These are phyloP conservation scores for Parthenolecanium corni DNA, from an alignment of 2,888 invertebrate species.

Conservation along the genomic window DNA sequence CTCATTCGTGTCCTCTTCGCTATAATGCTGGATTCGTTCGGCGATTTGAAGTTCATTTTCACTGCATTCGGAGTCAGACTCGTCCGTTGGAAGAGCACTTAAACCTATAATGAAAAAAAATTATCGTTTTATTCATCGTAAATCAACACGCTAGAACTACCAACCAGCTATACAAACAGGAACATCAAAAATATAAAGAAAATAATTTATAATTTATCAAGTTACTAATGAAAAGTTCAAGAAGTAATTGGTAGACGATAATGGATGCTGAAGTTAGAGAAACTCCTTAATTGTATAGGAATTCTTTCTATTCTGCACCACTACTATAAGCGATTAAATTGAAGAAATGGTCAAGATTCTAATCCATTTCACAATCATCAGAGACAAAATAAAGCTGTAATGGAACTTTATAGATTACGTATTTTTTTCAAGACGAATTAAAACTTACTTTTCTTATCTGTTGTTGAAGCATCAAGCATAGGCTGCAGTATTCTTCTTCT, in stretches of 20 bases:
- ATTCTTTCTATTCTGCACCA: too few species aligned
- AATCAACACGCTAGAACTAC: background rate
- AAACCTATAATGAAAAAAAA: background rate
- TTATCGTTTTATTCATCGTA: background rate
- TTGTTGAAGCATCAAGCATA: constrained; percentile 67
- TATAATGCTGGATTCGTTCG: constrained; percentile 18
- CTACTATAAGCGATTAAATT: too few species aligned
- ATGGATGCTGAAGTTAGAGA: too few species aligned
- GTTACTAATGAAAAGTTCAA: too few species aligned
- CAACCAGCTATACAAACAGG: background rate
- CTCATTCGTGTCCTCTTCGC: constrained; percentile 24
- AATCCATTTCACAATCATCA: too few species aligned
- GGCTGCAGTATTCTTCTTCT: constrained; percentile 80
- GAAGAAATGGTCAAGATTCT: too few species aligned
- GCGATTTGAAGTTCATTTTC: constrained; percentile 23
- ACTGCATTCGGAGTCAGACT: constrained; percentile 23
- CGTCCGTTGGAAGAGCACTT: constrained; percentile 12
- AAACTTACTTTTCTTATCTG: constrained; percentile 35
- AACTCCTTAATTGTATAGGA: too few species aligned
- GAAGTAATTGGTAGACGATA: too few species aligned
- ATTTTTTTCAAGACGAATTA: too few species aligned
- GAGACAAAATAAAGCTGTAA: too few species aligned
- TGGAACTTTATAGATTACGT: too few species aligned
- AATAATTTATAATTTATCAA: too few species aligned
- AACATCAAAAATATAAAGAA: background rate